A percentile compares a stretch with the other conserved stretches of the same genome.
Evolutionary conservation across 1,140 invertebrate genomes (phyloP).

Genomic region (Papilio polyxenes): DNA sequence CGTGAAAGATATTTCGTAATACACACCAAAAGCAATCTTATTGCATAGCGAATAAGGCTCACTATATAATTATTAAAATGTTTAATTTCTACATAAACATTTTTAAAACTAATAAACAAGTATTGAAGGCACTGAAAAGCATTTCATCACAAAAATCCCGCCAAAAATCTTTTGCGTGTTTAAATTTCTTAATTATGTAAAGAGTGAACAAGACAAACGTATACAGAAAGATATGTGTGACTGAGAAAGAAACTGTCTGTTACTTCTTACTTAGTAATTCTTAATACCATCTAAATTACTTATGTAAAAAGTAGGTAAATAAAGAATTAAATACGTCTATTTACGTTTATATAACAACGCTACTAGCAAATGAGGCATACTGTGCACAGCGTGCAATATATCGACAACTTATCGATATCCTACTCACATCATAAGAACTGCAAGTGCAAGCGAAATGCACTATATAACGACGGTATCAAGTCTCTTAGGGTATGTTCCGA

Average conservation of each 20-base stretch:
- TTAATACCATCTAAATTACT: not conserved
- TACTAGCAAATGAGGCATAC: not conserved
- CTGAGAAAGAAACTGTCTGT: not conserved
- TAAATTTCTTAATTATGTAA: too few species aligned
- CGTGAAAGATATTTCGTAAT: not conserved
- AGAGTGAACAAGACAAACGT: not conserved
- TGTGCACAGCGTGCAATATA: not conserved
- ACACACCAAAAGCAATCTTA: conserved; percentile 10
- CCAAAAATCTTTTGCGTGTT: not conserved
- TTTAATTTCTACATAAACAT: not conserved
- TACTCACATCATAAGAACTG: conserved; percentile 23
- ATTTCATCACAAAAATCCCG: not conserved
- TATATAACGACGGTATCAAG: conserved; percentile 6
- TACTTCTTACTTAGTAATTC: not conserved
- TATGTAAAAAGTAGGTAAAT: not conserved
- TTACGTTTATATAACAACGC: not conserved
- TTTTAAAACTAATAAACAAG: not conserved
- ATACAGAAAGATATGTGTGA: not conserved
- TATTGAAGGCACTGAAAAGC: conserved; percentile 1
- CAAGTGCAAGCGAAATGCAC: conserved; percentile 17
- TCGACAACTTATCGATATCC: conserved; percentile 7
- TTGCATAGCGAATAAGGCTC: not conserved
- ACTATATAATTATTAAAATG: not conserved
- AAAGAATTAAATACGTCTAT: not conserved
- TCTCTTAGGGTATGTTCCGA: too few species aligned